Conservation (phyloP, 2,797 vertebrate species). For the Coregonus suidteri region DNA sequence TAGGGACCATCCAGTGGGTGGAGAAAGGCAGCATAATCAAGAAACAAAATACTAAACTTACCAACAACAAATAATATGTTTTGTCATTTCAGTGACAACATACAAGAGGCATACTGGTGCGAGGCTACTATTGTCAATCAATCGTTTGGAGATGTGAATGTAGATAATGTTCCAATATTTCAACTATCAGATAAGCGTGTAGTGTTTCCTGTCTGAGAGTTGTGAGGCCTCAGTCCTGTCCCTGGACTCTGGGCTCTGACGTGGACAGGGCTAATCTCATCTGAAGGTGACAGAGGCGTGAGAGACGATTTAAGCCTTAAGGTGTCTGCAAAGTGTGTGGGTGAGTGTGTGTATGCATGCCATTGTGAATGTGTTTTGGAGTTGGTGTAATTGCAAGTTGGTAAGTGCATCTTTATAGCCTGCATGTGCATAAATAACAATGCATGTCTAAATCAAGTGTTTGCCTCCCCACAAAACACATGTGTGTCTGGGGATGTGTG, state of each 20-base stretch:
- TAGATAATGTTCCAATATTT: background rate
- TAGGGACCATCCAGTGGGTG: background rate
- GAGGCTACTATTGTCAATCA: background rate
- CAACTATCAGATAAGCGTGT: background rate
- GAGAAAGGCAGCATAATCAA: background rate
- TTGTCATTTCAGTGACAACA: too few species aligned
- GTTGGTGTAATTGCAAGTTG: background rate
- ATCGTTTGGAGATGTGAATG: background rate
- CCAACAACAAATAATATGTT: too few species aligned
- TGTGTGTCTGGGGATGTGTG: background rate
- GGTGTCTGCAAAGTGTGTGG: constrained; percentile 26
- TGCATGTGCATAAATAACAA: background rate
- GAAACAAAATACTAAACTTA: too few species aligned
- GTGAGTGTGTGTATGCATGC: constrained; percentile 28
- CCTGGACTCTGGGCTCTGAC: background rate
- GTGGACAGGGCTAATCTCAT: constrained; percentile 61
- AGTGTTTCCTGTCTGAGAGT: constrained; percentile 2
- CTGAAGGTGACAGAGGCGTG: constrained; percentile 68
- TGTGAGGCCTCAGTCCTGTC: background rate
- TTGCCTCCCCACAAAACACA: background rate
- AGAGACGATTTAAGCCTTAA: constrained; percentile 58
- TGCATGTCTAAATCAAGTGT: background rate
- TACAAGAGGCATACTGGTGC: background rate
- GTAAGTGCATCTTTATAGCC: background rate
- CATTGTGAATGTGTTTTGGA: background rate